These are phyloP conservation scores for Takifugu ocellatus DNA, from an alignment of 2,797 vertebrate species.

Conservation along the genomic window DNA sequence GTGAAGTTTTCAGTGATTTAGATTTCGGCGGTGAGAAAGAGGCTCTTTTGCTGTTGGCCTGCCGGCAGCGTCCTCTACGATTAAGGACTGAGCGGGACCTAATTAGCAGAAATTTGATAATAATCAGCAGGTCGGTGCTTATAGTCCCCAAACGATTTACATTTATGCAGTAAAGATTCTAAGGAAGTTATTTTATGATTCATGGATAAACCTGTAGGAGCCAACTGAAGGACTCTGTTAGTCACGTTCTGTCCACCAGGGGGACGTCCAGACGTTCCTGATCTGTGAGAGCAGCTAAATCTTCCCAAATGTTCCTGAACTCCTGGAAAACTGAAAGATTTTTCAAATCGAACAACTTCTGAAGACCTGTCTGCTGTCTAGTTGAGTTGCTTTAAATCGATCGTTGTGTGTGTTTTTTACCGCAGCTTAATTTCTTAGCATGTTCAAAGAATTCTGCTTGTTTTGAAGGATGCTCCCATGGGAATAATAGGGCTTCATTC, in stretches of 20 bases:
- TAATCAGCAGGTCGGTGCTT: constrained; percentile 12
- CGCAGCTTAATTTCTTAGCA: too few species aligned
- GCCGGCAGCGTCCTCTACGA: constrained; percentile 35
- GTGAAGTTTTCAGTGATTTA: constrained; percentile 74
- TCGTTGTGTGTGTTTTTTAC: neutral
- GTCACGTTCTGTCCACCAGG: constrained; percentile 64
- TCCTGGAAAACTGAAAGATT: constrained; percentile 8
- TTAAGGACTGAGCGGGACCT: constrained; percentile 40
- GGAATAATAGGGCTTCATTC: too few species aligned
- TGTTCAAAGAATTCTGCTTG: neutral
- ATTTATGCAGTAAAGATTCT: constrained; percentile 7
- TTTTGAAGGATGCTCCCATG: too few species aligned
- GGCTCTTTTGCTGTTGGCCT: constrained; percentile 50
- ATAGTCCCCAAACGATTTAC: constrained; percentile 27
- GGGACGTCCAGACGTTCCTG: constrained; percentile 51
- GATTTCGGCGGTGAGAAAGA: constrained; percentile 67
- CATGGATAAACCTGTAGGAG: constrained; percentile 8
- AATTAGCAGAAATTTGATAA: constrained; percentile 30
- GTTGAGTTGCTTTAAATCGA: neutral
- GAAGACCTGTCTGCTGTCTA: too few species aligned
- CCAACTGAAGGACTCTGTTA: constrained; percentile 41
- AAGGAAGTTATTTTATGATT: constrained; percentile 17
- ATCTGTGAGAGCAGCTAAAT: constrained; percentile 1
- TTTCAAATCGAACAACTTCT: neutral
- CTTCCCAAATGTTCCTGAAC: constrained; percentile 2